Conservation (phyloP, 2,797 vertebrate species). For the Silurus aristotelis region DNA sequence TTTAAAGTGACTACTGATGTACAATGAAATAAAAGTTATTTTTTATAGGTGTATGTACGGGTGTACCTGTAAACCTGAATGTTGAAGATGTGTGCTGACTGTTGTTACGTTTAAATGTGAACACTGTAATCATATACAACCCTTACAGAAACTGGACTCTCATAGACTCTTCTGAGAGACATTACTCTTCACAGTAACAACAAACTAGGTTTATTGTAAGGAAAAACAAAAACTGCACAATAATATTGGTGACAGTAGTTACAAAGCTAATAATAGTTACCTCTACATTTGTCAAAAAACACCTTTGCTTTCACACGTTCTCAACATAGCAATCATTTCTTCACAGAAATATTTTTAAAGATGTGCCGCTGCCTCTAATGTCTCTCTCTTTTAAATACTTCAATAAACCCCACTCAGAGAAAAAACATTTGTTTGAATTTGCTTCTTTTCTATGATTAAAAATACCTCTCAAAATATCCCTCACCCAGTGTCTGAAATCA, state of each 20-base stretch:
- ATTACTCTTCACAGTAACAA: too few species aligned
- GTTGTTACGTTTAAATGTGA: not conserved
- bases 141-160: not conserved
- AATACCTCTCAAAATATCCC: not conserved
- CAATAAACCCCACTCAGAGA: not conserved
- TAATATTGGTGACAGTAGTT: not conserved
- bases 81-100: not conserved
- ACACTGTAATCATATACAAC: conserved; percentile 11
- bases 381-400: not conserved
- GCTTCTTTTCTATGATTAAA: too few species aligned
- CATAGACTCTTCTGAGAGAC: not conserved
- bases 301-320: not conserved
- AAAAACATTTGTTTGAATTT: not conserved
- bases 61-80: not conserved
- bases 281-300: too few species aligned
- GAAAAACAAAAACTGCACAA: not conserved
- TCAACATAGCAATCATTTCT: not conserved
- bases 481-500: not conserved
- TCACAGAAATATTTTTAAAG: not conserved
- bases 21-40: not conserved
- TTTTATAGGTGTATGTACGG: not conserved
- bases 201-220: not conserved
- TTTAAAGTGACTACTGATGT: not conserved
- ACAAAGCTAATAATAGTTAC: not conserved
- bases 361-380: not conserved